phyloP scores from a whole-genome alignment of 2,888 invertebrate genomes.

The Hirudinaria manillensis region DNA sequence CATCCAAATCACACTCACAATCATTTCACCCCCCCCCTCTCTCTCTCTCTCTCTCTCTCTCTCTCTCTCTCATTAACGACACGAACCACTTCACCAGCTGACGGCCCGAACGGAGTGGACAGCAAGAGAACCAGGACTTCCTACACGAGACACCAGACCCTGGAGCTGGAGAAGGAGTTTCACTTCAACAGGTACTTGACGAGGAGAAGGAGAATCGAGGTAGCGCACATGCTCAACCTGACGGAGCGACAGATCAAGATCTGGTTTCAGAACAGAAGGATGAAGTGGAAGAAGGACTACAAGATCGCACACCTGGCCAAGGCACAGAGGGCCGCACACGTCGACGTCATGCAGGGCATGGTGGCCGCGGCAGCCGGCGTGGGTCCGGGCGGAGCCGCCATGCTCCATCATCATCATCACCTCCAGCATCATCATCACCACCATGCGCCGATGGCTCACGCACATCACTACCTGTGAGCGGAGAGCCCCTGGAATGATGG shows the following conservation, averaged over 20 bases:
- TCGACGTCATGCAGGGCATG: constrained; percentile 33
- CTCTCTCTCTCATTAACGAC: background rate
- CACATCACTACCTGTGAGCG: constrained; percentile 34
- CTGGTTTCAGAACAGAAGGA: constrained; percentile 35
- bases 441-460: constrained; percentile 33
- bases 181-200: constrained; percentile 76
- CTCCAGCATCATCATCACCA: constrained; percentile 30
- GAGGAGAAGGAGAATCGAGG: constrained; percentile 27
- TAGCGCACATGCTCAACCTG: constrained; percentile 36
- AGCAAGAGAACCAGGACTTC: constrained; percentile 95
- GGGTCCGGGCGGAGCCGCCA: constrained; percentile 19
- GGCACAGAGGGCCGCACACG: constrained; percentile 32
- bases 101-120: constrained; percentile 57
- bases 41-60: constrained; percentile 12
- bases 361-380: constrained; percentile 25
- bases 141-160: constrained; percentile 92
- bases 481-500: background rate
- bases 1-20: no score
- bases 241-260: constrained; percentile 36
- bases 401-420: constrained; percentile 27
- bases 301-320: constrained; percentile 36
- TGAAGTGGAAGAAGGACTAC: constrained; percentile 37
- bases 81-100: constrained; percentile 5
- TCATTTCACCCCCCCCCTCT: background rate
- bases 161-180: constrained; percentile 96